Base-by-base conservation (phyloP, 23 tunicate species). In the Clavelina lepadiformis region DNA sequence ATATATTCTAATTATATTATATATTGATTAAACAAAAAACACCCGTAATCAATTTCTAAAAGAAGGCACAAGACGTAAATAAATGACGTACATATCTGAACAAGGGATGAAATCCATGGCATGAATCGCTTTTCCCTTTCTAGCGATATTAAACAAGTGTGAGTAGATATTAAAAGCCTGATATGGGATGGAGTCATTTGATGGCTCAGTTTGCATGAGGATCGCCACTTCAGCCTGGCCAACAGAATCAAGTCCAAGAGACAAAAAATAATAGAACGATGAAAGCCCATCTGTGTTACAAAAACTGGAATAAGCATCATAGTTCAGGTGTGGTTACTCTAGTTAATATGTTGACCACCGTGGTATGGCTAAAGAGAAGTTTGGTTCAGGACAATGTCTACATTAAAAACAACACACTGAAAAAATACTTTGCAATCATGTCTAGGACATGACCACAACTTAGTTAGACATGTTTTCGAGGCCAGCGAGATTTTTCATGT, bases 171-270 rank as follows among this genome's bases (percentile, higher is more conserved):
- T 75, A 58, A 81, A 89, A 31, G 69, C 82, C 38, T 89, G 83
- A 27, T 56, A 35, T 21, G 85, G 78, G 45, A 81, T 47, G 0
- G 33, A 24, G 15, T 58, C 35, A 2, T 63, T 65, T 33, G 38
- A 13, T 7, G 33, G 19, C 20, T 63, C 59, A 34, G 66, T 24
- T 67, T 75, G 50, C 28, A 89, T 58, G 33, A 89, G 25, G 20
- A 89, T 35, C 0, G 75, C 97, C 18, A 81, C 83, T 65, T 89
- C 97, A 6, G 84, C 31, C 30, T 81, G 97, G 13, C 97, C 97
- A 15, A 89, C 89, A 6, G 67, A 24, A 45, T 81, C 89, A 65
- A 89, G 46, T 21, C 97, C 97, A 49, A 33, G 35, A 22, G 97
- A 89, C 58, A 75, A 30, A 38, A 77, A 86, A 38, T 83, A 86